Evolutionary conservation across 2,888 invertebrate species (phyloP).

Genomic region (Rhorus exstirpatorius): DNA sequence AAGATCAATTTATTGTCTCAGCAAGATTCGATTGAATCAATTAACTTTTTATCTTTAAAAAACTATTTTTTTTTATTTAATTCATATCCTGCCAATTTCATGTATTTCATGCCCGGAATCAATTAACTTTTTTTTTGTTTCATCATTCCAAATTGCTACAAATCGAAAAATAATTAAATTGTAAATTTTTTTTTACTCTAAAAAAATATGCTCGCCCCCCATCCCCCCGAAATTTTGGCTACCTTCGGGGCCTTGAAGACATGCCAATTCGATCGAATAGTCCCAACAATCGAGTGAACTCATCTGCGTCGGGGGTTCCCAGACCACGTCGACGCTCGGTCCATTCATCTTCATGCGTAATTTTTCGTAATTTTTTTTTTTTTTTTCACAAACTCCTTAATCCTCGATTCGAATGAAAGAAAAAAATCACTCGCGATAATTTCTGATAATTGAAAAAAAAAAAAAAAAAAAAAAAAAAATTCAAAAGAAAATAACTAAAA

Average conservation of each 20-base stretch:
- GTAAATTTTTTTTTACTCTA: background rate
- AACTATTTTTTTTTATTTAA: no score
- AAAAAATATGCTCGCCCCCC: no score
- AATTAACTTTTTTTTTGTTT: no score
- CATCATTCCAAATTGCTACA: no score
- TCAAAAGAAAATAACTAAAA: background rate
- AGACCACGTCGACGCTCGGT: conserved; percentile 84
- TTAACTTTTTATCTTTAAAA: no score
- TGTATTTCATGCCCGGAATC: no score
- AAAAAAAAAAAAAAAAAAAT: conserved; percentile 6
- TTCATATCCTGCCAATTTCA: no score
- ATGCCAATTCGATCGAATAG: conserved; percentile 94
- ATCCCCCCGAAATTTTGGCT: conserved; percentile 42
- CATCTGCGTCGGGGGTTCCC: conserved; percentile 86
- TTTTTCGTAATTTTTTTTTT: conserved; percentile 51
- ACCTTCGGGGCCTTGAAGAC: conserved; percentile 93
- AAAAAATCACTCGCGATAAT: conserved; percentile 37
- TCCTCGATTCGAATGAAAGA: background rate
- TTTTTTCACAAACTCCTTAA: no score
- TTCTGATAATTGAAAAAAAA: background rate
- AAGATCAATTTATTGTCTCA: background rate
- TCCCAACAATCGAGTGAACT: conserved; percentile 94
- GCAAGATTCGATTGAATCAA: no score
- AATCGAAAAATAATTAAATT: no score
- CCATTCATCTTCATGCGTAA: conserved; percentile 79